phyloP scores from a whole-genome alignment of 2,888 invertebrate species.

The Hyles lineata region DNA sequence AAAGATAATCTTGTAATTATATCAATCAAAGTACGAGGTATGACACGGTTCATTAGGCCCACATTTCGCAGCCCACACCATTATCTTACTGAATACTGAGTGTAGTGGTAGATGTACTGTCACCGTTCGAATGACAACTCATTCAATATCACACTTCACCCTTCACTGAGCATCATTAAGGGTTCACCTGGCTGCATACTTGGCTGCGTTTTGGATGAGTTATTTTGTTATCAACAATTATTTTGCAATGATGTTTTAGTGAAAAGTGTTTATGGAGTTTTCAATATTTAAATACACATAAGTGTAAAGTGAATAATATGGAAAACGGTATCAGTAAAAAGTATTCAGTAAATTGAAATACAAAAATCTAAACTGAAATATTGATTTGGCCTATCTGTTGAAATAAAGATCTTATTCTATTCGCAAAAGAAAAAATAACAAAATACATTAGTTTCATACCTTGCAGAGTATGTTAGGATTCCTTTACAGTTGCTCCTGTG shows the following conservation, averaged over 20 bases:
- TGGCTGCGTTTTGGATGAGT: slow-evolving; percentile 16
- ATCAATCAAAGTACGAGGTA: background rate
- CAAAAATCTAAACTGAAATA: too few relatives aligned
- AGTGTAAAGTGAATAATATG: too few relatives aligned
- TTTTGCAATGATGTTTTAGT: background rate
- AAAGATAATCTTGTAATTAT: background rate
- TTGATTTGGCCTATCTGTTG: too few relatives aligned
- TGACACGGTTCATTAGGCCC: slow-evolving; percentile 44
- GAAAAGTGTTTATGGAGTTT: too few relatives aligned
- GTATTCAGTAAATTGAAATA: too few relatives aligned
- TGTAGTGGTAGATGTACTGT: slow-evolving; percentile 55
- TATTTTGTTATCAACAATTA: background rate
- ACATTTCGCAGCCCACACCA: slow-evolving; percentile 36
- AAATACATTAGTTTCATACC: too few relatives aligned
- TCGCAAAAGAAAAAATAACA: too few relatives aligned
- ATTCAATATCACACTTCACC: slow-evolving; percentile 65
- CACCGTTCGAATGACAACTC: slow-evolving; percentile 68
- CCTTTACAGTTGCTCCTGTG: too few relatives aligned
- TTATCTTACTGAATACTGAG: slow-evolving; percentile 40
- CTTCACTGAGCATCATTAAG: slow-evolving; percentile 63
- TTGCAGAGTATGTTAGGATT: too few relatives aligned
- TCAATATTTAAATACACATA: too few relatives aligned
- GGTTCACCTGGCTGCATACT: slow-evolving; percentile 26
- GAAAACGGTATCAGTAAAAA: too few relatives aligned
- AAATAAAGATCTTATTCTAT: too few relatives aligned